These are phyloP conservation scores for Chymomyza procnemis DNA, from an alignment of 2,888 invertebrate genomes.

Conservation along the genomic window DNA sequence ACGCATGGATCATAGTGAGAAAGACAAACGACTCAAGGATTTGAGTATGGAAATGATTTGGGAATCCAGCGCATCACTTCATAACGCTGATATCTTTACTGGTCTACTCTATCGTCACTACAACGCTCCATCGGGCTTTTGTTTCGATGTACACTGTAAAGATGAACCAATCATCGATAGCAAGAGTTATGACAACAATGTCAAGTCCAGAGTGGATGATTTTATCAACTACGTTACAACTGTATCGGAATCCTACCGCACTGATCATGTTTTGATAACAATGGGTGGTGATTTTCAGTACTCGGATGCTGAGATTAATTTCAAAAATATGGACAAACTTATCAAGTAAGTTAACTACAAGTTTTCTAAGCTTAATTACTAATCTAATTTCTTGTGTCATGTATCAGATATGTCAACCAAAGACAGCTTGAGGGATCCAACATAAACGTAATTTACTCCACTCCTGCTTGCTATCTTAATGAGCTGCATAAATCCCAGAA, in stretches of 20 bases:
- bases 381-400: not conserved
- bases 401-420: constrained; percentile 70
- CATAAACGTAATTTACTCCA: constrained; percentile 90
- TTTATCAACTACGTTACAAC: constrained; percentile 81
- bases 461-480: constrained; percentile 90
- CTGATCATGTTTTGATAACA: constrained; percentile 90
- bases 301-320: constrained; percentile 87
- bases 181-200: constrained; percentile 89
- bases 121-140: constrained; percentile 92
- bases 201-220: constrained; percentile 83
- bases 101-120: constrained; percentile 90
- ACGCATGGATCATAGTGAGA: constrained; percentile 92
- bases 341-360: constrained; percentile 82
- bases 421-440: constrained; percentile 80
- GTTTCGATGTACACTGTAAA: constrained; percentile 91
- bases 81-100: constrained; percentile 87
- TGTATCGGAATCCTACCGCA: constrained; percentile 81
- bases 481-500: constrained; percentile 81
- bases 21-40: constrained; percentile 80
- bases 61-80: constrained; percentile 85
- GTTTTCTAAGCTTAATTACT: not conserved
- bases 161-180: constrained; percentile 94
- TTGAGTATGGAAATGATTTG: constrained; percentile 91
- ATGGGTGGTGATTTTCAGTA: constrained; percentile 97
- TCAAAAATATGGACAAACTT: constrained; percentile 91